Percentiles rank a stretch among this genome's conserved stretches.
Conservation (phyloP, 2,797 vertebrate genomes). For the Florisuga fusca region DNA sequence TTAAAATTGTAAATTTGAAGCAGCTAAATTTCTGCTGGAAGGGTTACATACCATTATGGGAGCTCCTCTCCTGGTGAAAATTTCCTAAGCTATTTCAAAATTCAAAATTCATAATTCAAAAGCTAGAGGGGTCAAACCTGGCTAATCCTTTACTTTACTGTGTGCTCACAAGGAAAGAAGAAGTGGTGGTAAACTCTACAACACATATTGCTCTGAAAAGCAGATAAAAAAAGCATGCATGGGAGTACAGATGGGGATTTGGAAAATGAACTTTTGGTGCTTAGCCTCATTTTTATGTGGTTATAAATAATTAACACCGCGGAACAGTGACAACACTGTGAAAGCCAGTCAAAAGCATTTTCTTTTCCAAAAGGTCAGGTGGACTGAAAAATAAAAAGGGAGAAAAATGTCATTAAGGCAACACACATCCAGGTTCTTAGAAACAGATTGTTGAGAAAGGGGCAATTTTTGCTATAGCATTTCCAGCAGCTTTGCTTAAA, state of each 20-base stretch:
- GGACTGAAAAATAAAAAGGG: not conserved
- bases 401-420: not conserved
- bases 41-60: not conserved
- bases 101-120: no score
- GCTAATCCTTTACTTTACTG: not conserved
- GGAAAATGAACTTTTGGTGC: not conserved
- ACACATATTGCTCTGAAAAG: not conserved
- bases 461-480: not conserved
- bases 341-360: not conserved
- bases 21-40: not conserved
- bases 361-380: not conserved
- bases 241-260: not conserved
- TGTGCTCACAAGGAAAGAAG: not conserved
- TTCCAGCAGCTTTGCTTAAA: not conserved
- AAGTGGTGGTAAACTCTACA: not conserved
- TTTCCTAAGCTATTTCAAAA: no score
- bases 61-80: not conserved
- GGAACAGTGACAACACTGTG: not conserved
- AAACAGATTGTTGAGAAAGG: not conserved
- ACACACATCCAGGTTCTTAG: not conserved
- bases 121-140: not conserved
- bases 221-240: not conserved
- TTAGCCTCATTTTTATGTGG: not conserved
- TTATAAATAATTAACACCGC: conserved; percentile 21
- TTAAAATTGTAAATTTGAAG: not conserved